Conservation (phyloP, 1,140 invertebrate species). For the Orchesella cincta region DNA sequence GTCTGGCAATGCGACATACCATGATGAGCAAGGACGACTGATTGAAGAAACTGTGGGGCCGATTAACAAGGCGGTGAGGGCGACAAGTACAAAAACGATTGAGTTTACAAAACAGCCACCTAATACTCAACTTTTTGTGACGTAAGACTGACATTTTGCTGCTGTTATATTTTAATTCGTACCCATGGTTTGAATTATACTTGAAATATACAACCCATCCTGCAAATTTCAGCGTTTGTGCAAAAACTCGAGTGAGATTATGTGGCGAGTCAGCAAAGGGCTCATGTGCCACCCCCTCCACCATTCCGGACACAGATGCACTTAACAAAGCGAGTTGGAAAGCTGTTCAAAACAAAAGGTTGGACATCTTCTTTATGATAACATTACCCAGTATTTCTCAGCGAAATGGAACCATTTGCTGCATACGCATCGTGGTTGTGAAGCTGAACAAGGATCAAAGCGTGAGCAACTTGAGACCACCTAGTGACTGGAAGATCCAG, state of each 20-base stretch:
- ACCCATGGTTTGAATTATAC: not conserved
- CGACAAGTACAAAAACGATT: constrained; percentile 51
- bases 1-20: constrained; percentile 63
- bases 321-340: constrained; percentile 69
- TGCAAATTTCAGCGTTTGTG: constrained; percentile 56
- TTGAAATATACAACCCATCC: not conserved
- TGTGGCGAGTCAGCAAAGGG: constrained; percentile 63
- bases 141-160: constrained; percentile 27
- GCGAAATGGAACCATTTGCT: constrained; percentile 82
- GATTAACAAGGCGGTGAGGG: constrained; percentile 63
- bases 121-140: constrained; percentile 66
- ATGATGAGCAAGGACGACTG: constrained; percentile 61
- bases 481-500: constrained; percentile 67
- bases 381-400: constrained; percentile 72
- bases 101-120: constrained; percentile 67
- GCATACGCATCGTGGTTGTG: constrained; percentile 74
- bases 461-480: constrained; percentile 66
- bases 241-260: constrained; percentile 70
- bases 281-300: constrained; percentile 69
- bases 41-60: constrained; percentile 63
- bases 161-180: not conserved
- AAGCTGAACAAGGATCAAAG: constrained; percentile 67
- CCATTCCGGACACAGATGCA: constrained; percentile 67
- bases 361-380: constrained; percentile 43
- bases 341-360: constrained; percentile 56